A percentile compares a stretch with the other conserved stretches of the same genome.
Conservation (phyloP, 2,113 vertebrate species). For the Scolopax mira region DNA sequence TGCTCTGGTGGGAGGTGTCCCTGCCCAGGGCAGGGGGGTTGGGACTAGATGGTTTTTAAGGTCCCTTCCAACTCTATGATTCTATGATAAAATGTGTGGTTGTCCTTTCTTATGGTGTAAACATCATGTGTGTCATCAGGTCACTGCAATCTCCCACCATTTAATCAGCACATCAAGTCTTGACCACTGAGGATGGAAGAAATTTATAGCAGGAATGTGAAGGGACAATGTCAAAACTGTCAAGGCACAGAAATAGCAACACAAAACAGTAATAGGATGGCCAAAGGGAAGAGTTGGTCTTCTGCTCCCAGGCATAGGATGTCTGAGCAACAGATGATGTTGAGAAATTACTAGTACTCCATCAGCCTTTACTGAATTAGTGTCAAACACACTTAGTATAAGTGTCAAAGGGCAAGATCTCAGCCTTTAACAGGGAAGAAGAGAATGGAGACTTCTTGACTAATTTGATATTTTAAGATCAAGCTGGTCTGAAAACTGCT, state of each 20-base stretch:
- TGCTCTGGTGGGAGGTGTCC: too few species aligned
- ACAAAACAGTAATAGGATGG: background rate
- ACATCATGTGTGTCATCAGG: background rate
- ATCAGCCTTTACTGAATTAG: background rate
- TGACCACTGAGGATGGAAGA: background rate
- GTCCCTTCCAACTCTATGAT: too few species aligned
- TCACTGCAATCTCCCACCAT: background rate
- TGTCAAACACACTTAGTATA: background rate
- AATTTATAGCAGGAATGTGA: background rate
- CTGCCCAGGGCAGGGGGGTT: too few species aligned
- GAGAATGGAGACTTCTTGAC: background rate
- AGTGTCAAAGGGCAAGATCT: background rate
- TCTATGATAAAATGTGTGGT: background rate
- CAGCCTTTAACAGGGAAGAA: background rate
- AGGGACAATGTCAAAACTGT: background rate
- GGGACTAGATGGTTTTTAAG: too few species aligned
- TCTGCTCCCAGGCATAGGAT: background rate
- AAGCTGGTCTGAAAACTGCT: background rate
- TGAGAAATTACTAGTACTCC: background rate
- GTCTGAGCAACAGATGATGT: background rate
- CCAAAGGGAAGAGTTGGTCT: background rate
- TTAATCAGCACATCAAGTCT: background rate
- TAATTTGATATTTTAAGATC: background rate
- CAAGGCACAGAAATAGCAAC: background rate
- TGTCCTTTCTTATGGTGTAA: background rate